A percentile compares a stretch with the other conserved stretches of the same genome.
phyloP scores from a whole-genome alignment of 2,888 invertebrate species.

The Drosophila sordidula region DNA sequence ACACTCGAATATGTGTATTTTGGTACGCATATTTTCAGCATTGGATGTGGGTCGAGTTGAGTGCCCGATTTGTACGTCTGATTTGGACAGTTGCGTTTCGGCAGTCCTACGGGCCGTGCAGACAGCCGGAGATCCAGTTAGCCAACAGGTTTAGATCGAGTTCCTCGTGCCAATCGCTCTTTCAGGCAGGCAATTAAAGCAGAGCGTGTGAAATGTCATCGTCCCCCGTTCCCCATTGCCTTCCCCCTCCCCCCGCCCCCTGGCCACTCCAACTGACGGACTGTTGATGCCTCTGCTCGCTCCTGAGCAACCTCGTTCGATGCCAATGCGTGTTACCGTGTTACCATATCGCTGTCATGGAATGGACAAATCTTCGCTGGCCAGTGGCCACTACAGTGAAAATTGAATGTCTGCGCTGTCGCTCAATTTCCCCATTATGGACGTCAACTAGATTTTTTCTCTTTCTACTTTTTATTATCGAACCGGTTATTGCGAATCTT shows the following conservation, averaged over 20 bases:
- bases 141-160: conserved; percentile 31
- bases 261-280: background rate
- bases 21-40: conserved; percentile 8
- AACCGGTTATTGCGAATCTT: conserved; percentile 25
- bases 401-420: conserved; percentile 64
- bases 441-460: conserved; percentile 64
- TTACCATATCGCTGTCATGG: conserved; percentile 53
- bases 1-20: background rate
- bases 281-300: conserved; percentile 39
- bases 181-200: conserved; percentile 39
- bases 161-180: background rate
- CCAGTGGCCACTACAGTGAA: conserved; percentile 41
- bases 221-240: conserved; percentile 17
- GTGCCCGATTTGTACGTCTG: conserved; percentile 18
- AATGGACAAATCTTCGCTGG: conserved; percentile 18
- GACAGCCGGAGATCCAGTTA: conserved; percentile 5
- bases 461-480: conserved; percentile 37
- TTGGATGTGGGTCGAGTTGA: conserved; percentile 37
- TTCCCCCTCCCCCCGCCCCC: no score
- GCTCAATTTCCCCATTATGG: conserved; percentile 69
- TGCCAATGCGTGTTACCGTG: conserved; percentile 71
- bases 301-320: conserved; percentile 32
- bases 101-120: conserved; percentile 25
- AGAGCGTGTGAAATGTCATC: conserved; percentile 68
- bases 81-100: conserved; percentile 20